These are phyloP conservation scores for Calliopsis andreniformis DNA, from an alignment of 1,140 invertebrate genomes.

Conservation along the genomic window DNA sequence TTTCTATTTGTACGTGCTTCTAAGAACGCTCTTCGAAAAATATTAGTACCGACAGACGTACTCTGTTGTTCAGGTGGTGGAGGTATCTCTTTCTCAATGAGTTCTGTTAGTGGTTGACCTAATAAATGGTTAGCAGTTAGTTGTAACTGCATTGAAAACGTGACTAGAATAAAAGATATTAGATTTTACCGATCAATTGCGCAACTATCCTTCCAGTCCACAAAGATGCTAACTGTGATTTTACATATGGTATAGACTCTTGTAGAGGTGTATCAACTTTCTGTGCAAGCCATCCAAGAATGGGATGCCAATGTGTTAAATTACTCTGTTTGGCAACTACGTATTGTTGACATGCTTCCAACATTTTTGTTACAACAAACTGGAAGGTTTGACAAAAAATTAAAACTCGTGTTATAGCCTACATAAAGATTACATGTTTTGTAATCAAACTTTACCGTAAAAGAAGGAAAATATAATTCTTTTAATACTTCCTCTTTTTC, in stretches of 20 bases:
- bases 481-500: slow-evolving; percentile 85
- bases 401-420: neutral
- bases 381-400: slow-evolving; percentile 72
- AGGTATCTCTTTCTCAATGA: slow-evolving; percentile 80
- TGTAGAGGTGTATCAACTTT: slow-evolving; percentile 91
- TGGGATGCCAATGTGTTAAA: slow-evolving; percentile 97
- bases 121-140: slow-evolving; percentile 31
- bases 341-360: slow-evolving; percentile 93
- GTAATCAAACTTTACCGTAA: slow-evolving; percentile 83
- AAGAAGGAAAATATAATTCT: slow-evolving; percentile 86
- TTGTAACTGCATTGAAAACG: neutral
- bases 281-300: slow-evolving; percentile 98
- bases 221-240: slow-evolving; percentile 91
- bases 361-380: slow-evolving; percentile 89
- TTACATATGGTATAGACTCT: slow-evolving; percentile 90
- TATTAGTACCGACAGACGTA: slow-evolving; percentile 77
- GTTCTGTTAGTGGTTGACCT: slow-evolving; percentile 81
- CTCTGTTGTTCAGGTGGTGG: slow-evolving; percentile 74
- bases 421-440: neutral
- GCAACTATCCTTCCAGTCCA: slow-evolving; percentile 89
- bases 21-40: slow-evolving; percentile 81
- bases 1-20: slow-evolving; percentile 82
- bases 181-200: slow-evolving; percentile 76
- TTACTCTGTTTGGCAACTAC: slow-evolving; percentile 93
- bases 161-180: neutral